Evolutionary conservation across 2,113 vertebrate genomes (phyloP).

Genomic region (Dasyurus viverrinus): DNA sequence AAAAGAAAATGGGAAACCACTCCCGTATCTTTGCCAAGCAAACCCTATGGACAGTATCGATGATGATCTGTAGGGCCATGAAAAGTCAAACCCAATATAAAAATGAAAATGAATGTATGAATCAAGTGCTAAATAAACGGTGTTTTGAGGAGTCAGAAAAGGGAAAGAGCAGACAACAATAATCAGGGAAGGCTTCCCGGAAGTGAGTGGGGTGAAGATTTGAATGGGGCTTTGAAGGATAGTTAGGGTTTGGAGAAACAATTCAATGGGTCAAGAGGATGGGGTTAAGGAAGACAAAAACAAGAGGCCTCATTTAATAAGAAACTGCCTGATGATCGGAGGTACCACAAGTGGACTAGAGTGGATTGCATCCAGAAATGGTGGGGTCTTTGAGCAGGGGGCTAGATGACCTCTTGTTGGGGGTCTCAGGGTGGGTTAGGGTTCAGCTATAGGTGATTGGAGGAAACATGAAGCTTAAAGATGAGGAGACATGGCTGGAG

Average conservation of each 20-base stretch:
- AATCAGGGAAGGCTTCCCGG: not conserved
- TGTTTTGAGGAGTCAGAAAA: no score
- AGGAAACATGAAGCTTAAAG: no score
- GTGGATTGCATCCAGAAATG: no score
- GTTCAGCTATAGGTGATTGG: no score
- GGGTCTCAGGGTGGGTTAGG: no score
- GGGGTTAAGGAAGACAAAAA: not conserved
- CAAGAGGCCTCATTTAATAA: not conserved
- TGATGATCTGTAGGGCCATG: not conserved
- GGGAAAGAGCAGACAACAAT: not conserved
- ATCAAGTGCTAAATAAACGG: not conserved
- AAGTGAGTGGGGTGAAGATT: not conserved
- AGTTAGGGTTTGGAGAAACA: not conserved
- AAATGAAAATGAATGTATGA: not conserved
- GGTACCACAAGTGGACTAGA: no score
- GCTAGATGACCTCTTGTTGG: no score
- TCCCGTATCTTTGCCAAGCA: not conserved
- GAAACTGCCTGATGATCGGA: not conserved
- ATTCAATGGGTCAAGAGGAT: not conserved
- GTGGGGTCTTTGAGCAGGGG: no score
- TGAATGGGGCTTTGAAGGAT: no score
- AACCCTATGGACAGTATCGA: not conserved
- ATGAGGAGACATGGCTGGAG: no score
- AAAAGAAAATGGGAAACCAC: not conserved
- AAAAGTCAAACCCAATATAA: not conserved